Evolutionary conservation across 2,113 vertebrate genomes (phyloP).

Genomic region (Crotalus helleri): DNA sequence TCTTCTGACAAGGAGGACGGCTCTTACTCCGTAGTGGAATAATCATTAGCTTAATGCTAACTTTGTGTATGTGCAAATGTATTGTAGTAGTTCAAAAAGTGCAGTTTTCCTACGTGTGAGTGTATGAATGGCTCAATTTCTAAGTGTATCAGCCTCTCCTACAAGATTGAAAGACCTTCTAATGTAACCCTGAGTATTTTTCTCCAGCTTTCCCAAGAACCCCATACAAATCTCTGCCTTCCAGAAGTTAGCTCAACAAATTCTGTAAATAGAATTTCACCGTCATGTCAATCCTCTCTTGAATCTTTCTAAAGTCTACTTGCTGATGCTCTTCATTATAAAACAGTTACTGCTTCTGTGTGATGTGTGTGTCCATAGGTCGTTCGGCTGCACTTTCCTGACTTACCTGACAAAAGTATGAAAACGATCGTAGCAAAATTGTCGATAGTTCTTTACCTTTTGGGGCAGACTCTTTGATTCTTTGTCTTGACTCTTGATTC

Average conservation of each 20-base stretch:
- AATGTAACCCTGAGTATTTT: conserved; percentile 23
- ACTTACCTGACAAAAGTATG: conserved; percentile 62
- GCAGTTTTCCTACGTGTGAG: conserved; percentile 54
- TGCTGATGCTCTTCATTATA: conserved; percentile 57
- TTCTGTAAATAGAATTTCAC: conserved; percentile 68
- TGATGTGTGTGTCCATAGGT: conserved; percentile 61
- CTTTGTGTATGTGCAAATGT: conserved; percentile 67
- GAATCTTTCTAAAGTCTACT: conserved; percentile 55
- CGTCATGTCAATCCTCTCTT: conserved; percentile 58
- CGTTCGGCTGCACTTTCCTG: conserved; percentile 66
- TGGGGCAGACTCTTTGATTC: conserved; percentile 13
- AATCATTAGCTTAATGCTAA: conserved; percentile 61
- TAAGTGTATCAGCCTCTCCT: conserved; percentile 43
- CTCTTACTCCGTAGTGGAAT: conserved; percentile 63
- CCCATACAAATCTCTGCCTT: background rate
- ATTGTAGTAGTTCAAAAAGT: conserved; percentile 57
- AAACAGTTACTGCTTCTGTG: conserved; percentile 62
- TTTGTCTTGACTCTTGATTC: conserved; percentile 59
- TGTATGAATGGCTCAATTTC: conserved; percentile 53
- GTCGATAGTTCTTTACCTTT: conserved; percentile 68
- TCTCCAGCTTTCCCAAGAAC: conserved; percentile 14
- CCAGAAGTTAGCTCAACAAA: conserved; percentile 52
- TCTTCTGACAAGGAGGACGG: conserved; percentile 64
- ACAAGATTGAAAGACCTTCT: conserved; percentile 37
- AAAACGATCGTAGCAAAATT: conserved; percentile 64